Conservation (phyloP, 2,888 invertebrate species). For the Mylabris sibirica region DNA sequence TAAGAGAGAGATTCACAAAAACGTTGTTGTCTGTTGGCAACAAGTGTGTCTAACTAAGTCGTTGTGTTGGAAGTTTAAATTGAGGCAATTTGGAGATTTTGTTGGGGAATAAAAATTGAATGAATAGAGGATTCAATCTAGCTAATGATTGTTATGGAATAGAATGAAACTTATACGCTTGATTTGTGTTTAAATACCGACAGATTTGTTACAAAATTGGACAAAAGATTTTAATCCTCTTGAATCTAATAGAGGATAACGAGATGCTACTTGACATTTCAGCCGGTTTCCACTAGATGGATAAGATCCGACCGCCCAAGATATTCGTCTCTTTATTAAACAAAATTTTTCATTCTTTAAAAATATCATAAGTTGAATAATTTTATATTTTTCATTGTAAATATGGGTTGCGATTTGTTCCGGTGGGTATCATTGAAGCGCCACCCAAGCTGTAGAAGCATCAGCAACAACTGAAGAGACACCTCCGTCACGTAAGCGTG, state of each 20-base stretch:
- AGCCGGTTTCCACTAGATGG: no score
- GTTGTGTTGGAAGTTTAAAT: conserved; percentile 38
- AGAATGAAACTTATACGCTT: conserved; percentile 35
- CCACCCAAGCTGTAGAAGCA: conserved; percentile 52
- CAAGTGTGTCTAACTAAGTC: conserved; percentile 42
- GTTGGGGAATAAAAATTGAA: conserved; percentile 14
- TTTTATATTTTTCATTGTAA: background rate
- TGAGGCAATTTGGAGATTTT: conserved; percentile 42
- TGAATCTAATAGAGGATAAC: conserved; percentile 21
- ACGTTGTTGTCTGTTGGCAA: conserved; percentile 37
- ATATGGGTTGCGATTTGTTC: conserved; percentile 38
- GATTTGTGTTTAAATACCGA: conserved; percentile 35
- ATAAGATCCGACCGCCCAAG: conserved; percentile 5
- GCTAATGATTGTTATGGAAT: conserved; percentile 31
- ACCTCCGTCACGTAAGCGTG: conserved; percentile 54
- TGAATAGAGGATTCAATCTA: conserved; percentile 31
- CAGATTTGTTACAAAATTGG: conserved; percentile 18
- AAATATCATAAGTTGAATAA: no score
- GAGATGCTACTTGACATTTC: conserved; percentile 27
- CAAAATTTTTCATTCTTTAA: no score
- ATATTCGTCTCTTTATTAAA: background rate
- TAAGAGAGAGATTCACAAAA: conserved; percentile 20
- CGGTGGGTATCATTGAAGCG: conserved; percentile 43
- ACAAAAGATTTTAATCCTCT: conserved; percentile 13
- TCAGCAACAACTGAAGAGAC: conserved; percentile 37